Base-by-base conservation (phyloP, 2,888 invertebrate species). In the Cynaeus angustus region DNA sequence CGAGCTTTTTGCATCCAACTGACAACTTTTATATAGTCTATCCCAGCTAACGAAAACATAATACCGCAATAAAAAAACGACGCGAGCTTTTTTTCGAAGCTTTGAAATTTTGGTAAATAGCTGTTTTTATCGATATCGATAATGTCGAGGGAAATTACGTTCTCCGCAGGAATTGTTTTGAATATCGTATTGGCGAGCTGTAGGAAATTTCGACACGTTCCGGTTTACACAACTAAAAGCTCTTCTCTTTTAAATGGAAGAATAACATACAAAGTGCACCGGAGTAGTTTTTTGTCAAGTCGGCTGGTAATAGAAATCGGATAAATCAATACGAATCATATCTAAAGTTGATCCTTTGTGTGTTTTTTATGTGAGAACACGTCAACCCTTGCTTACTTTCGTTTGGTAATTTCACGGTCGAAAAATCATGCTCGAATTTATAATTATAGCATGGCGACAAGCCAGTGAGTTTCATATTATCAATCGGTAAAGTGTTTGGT, bases 1-100 rank as follows among this genome's bases (percentile, higher is more conserved):
- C 43, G 62, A 64, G 61, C 67, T 67, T 70, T 68, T 66, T 70
- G 43, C 64, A 62, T 55, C 28, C 53, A 45, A 14, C 46, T 59
- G 59, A 45, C 26, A 28, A 59, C 30, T 28, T 59, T 45, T 46
- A 41, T 45, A 45, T 59, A 43, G 41, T 55, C 55, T 37, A 55
- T 7, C 21, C 38, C 8, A 14, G 13, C 8, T 41, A 14, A 56
- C 28, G 38, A 56, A 56, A 56, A 33, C 56, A 43, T 28, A 10
- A 41, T 56, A 10, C 14, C n/a, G 13, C 41, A 55, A 55, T 56
- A 26, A 56, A 56, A 53, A 56, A 56, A 43, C 56, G 28, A 43
- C 16, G 38, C 38, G 53, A 1, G 21, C 21, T 21, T 21, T 21
- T 21, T 21, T 21, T 3, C 21, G 21, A 21, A 1, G 21, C 21